Evolutionary conservation across 2,888 invertebrate genomes (phyloP).

Genomic region (Parelbella ahira): DNA sequence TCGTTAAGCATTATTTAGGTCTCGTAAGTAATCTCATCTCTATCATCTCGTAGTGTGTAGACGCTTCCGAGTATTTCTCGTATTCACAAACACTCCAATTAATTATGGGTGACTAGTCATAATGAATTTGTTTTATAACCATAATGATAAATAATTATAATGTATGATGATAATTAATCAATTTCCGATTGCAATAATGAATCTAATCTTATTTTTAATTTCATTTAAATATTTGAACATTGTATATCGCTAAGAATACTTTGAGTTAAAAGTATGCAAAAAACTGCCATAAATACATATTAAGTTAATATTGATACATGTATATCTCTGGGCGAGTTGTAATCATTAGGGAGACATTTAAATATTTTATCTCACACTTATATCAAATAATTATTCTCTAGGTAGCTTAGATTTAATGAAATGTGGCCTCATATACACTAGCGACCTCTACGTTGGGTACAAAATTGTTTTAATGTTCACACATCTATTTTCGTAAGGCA

Average conservation of each 20-base stretch:
- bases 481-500: slow-evolving; percentile 67
- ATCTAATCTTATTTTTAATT: slow-evolving; percentile 33
- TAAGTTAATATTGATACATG: slow-evolving; percentile 6
- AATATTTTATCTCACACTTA: slow-evolving; percentile 18
- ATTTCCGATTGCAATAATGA: slow-evolving; percentile 36
- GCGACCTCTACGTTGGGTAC: slow-evolving; percentile 55
- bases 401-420: slow-evolving; percentile 24
- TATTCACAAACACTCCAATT: slow-evolving; percentile 41
- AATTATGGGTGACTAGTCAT: slow-evolving; percentile 59
- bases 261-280: slow-evolving; percentile 10
- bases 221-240: slow-evolving; percentile 19
- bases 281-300: slow-evolving; percentile 21
- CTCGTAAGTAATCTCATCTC: slow-evolving; percentile 63
- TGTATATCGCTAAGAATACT: slow-evolving; percentile 1
- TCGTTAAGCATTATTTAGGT: slow-evolving; percentile 55
- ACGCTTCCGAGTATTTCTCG: slow-evolving; percentile 43
- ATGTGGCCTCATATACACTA: slow-evolving; percentile 49
- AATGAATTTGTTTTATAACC: slow-evolving; percentile 40
- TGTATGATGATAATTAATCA: slow-evolving; percentile 29
- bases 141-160: slow-evolving; percentile 35
- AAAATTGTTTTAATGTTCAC: slow-evolving; percentile 58
- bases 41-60: slow-evolving; percentile 43
- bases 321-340: slow-evolving; percentile 4
- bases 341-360: slow-evolving; percentile 11
- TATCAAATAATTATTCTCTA: slow-evolving; percentile 14